A percentile compares a stretch with the other conserved stretches of the same genome.
These are phyloP conservation scores for Willowsia nigromaculata DNA, from an alignment of 2,888 invertebrate species.

Conservation along the genomic window DNA sequence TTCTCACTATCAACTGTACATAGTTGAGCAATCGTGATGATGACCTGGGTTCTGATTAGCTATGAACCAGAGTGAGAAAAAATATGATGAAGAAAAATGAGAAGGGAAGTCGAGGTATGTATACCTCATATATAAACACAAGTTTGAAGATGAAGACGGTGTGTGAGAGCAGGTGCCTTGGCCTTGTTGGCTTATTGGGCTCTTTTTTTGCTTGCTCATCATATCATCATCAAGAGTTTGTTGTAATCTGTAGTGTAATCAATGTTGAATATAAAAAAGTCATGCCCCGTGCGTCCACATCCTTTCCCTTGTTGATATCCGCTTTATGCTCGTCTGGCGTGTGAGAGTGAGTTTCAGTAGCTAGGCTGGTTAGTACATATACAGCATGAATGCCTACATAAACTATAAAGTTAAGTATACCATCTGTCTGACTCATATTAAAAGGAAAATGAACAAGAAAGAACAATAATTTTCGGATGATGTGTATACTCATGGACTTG, in stretches of 20 bases:
- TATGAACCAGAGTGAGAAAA: conserved; percentile 11
- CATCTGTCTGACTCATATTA: conserved; percentile 21
- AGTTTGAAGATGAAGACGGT: background rate
- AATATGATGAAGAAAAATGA: background rate
- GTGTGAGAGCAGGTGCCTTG: conserved; percentile 51
- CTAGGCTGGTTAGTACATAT: background rate
- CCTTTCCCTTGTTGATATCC: conserved; percentile 46
- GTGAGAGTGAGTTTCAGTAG: background rate
- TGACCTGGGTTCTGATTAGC: conserved; percentile 29
- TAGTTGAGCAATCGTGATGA: background rate
- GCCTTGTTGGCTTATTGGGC: conserved; percentile 39
- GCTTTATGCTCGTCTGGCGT: background rate
- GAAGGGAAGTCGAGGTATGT: background rate
- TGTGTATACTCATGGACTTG: background rate
- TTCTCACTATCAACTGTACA: background rate
- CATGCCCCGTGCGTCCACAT: conserved; percentile 60
- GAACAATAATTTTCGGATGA: conserved; percentile 17
- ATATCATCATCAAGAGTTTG: conserved; percentile 34
- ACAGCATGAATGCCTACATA: background rate
- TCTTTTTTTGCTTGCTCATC: conserved; percentile 53
- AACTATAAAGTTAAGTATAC: background rate
- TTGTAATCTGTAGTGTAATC: conserved; percentile 47
- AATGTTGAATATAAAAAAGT: conserved; percentile 37
- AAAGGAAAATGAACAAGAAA: background rate
- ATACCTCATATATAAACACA: no score